Evolutionary conservation across 1,140 invertebrate genomes (phyloP), one percentile per base, ranked within the genome.

Genomic region (Drosophila setifemur): DNA sequence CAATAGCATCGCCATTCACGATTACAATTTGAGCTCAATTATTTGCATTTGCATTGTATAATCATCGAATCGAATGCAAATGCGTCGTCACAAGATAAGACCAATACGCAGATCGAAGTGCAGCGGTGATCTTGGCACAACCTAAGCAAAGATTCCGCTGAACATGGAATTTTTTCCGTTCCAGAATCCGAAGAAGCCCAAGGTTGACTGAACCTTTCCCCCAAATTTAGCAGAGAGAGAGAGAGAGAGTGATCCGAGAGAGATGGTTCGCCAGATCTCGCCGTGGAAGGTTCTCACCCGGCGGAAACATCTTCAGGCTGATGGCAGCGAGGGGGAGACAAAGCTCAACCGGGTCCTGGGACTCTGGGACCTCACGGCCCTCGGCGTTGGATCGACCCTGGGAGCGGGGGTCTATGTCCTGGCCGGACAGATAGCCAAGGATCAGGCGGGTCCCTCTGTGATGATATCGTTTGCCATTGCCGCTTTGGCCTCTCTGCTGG

Each of bases 381-480:
- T 97, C 1, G 96, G 96, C 29, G 94, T 98, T 16, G 96, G 96
- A 6, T 96, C 95, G 61, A 98, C 96, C 0, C 90, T 98, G 6
- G 97, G 97, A 3, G 95, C 97, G 18, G 96, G 97, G 9, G 95
- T 97, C 8, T 98, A 98, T 91, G 96, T 98, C 4, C 90, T 97
- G 16, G 95, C 95, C 11, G 96, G 96, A 7, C 93, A 96, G 63
- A 96, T 97, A n/a, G 95, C 96, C 16, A 94, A 93, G 88, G 92
- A 93, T 44, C 93, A 92, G 42, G 95, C 96, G 0, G 96, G 96
- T 0, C 96, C 96, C 0, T 94, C 96, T 26, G 96, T 97, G 7
- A 92, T 96, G 29, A 72, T 97, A 25, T 97, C 96, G 4, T 97
- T 97, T 86, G 91, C 97, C 3, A 93, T 97, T 19, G 96, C 96